A percentile compares a stretch with the other conserved stretches of the same genome.
Evolutionary conservation across 2,888 invertebrate genomes (phyloP).

Genomic region (Hydraecia micacea): DNA sequence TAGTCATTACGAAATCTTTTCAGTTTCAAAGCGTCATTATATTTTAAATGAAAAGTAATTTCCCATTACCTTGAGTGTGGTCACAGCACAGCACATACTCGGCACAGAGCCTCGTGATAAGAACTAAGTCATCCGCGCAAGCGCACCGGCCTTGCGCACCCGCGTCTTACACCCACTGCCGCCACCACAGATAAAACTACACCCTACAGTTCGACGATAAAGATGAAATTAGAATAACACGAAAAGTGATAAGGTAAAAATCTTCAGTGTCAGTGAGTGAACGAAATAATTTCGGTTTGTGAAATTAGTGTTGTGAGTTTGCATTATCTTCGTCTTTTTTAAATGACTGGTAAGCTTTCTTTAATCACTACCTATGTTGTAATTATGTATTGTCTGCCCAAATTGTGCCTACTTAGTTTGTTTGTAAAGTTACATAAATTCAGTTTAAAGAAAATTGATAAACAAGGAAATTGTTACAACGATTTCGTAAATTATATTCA

Average conservation of each 20-base stretch:
- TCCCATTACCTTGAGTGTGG: slow-evolving; percentile 62
- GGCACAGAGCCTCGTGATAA: slow-evolving; percentile 80
- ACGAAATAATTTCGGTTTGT: slow-evolving; percentile 54
- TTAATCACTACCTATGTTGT: slow-evolving; percentile 40
- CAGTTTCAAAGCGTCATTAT: slow-evolving; percentile 40
- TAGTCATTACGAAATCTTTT: slow-evolving; percentile 35
- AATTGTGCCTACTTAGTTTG: slow-evolving; percentile 7
- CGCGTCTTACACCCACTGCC: slow-evolving; percentile 70
- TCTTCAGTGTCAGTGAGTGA: slow-evolving; percentile 57
- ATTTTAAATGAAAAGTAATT: slow-evolving; percentile 58
- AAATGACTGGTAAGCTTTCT: slow-evolving; percentile 61
- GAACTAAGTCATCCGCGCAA: slow-evolving; percentile 80
- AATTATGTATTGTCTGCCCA: slow-evolving; percentile 48
- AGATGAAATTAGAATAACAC: slow-evolving; percentile 55
- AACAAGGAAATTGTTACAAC: slow-evolving; percentile 15
- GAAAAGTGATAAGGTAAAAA: slow-evolving; percentile 57
- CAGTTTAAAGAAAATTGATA: slow-evolving; percentile 2
- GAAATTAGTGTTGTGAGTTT: slow-evolving; percentile 58
- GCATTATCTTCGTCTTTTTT: slow-evolving; percentile 32
- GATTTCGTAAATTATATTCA: slow-evolving; percentile 37
- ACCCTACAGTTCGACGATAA: slow-evolving; percentile 49
- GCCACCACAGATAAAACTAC: slow-evolving; percentile 30
- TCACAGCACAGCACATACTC: slow-evolving; percentile 62
- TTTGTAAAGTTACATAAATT: slow-evolving; percentile 43
- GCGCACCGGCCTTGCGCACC: slow-evolving; percentile 82